A percentile compares a stretch with the other conserved stretches of the same genome.
Evolutionary conservation across 2,888 invertebrate genomes (phyloP).

Genomic region (Idaea biselata): DNA sequence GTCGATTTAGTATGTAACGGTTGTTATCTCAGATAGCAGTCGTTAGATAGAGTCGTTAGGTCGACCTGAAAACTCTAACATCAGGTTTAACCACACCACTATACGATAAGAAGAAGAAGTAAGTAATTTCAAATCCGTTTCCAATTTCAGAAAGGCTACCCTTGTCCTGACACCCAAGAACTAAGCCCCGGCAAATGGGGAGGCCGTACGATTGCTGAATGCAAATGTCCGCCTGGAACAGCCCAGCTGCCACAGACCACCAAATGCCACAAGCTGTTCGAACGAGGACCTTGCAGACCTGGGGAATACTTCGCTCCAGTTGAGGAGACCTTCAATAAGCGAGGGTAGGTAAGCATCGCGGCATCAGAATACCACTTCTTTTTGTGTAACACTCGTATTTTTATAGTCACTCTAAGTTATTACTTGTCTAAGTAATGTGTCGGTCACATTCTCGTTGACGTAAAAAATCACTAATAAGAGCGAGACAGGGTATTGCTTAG

Average conservation of each 20-base stretch:
- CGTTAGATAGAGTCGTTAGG: no score
- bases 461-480: no score
- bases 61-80: no score
- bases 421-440: no score
- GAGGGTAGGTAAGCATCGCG: slow-evolving; percentile 75
- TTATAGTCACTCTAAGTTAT: no score
- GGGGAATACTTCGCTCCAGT: slow-evolving; percentile 89
- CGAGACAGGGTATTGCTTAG: no score
- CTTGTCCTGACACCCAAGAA: slow-evolving; percentile 92
- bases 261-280: slow-evolving; percentile 87
- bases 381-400: no score
- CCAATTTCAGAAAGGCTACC: slow-evolving; percentile 82
- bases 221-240: slow-evolving; percentile 90
- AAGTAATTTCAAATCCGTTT: neutral
- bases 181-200: slow-evolving; percentile 83
- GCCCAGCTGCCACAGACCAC: slow-evolving; percentile 85
- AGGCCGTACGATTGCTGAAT: slow-evolving; percentile 85
- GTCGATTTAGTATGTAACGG: no score
- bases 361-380: neutral
- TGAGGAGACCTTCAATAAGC: slow-evolving; percentile 75
- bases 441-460: no score
- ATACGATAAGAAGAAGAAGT: no score
- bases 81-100: no score
- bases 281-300: slow-evolving; percentile 85
- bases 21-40: no score